Evolutionary conservation across 1,140 invertebrate species (phyloP).

Genomic region (Drosophila yakuba): DNA sequence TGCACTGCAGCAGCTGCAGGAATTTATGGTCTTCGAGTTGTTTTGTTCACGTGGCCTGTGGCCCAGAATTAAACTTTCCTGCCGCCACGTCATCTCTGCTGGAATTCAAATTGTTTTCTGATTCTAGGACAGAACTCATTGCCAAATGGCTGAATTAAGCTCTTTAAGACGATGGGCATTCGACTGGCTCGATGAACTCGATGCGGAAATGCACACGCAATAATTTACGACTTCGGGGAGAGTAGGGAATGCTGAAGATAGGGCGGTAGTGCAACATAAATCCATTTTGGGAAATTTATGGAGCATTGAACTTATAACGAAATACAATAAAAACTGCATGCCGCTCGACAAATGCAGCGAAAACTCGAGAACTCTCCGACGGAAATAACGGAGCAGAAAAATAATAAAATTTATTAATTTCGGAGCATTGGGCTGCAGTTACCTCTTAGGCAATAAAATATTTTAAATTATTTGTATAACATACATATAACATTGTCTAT

Average conservation of each 20-base stretch:
- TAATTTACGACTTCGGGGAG: slow-evolving; percentile 51
- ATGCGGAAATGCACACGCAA: slow-evolving; percentile 70
- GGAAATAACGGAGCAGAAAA: slow-evolving; percentile 60
- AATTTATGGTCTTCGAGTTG: slow-evolving; percentile 67
- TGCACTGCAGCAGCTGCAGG: slow-evolving; percentile 58
- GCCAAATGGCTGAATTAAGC: slow-evolving; percentile 47
- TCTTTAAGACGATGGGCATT: slow-evolving; percentile 45
- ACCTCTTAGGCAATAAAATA: neutral
- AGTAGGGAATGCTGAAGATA: slow-evolving; percentile 6
- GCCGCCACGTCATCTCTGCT: slow-evolving; percentile 26
- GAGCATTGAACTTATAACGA: slow-evolving; percentile 81
- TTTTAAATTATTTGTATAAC: neutral
- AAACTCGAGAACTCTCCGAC: slow-evolving; percentile 21
- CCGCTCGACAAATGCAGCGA: slow-evolving; percentile 38
- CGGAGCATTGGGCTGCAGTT: slow-evolving; percentile 4
- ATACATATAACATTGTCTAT: too few relatives aligned
- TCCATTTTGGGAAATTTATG: slow-evolving; percentile 74
- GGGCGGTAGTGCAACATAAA: slow-evolving; percentile 63
- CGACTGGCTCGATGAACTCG: slow-evolving; percentile 67
- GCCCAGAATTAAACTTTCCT: slow-evolving; percentile 50
- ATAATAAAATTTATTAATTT: slow-evolving; percentile 76
- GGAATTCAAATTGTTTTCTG: slow-evolving; percentile 52
- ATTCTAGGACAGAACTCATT: slow-evolving; percentile 24
- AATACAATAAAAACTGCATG: slow-evolving; percentile 73
- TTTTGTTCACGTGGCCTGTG: slow-evolving; percentile 45